Base-by-base conservation (phyloP, 1,140 invertebrate species). In the Eciton burchellii region DNA sequence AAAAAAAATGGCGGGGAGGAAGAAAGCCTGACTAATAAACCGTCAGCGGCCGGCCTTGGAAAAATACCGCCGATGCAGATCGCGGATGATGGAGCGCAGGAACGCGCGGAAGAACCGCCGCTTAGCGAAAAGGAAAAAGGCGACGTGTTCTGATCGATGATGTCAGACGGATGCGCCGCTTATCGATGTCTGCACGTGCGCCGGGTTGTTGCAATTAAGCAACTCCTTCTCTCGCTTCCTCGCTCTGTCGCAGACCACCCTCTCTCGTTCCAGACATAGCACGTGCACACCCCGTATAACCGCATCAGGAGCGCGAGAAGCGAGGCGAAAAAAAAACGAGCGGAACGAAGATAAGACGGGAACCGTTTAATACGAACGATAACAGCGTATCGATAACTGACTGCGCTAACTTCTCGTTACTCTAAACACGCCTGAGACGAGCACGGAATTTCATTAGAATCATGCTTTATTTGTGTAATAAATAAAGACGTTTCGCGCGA, bases 171-270 rank as follows among this genome's bases (percentile, higher is more conserved):
- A 54, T 77, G 81, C 59, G 72, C 52, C 59, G 81, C 60, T 83
- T 83, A 83, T 83, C 63, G 63, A 79, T 26, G 74, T 83, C 63
- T 81, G 74, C 82, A 79, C 73, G 74, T 79, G 82, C 74, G 52
- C 59, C n/a, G 71, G 52, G 72, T 77, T 83, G 72, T 77, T 21
- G 86, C 86, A 88, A 88, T 88, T 88, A 76, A 68, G 19, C 21
- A n/a, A n/a, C 49, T 72, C 54, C 60, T 57, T 73, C 24, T 63
- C 43, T 21, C 21, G 6, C 29, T 49, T 29, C 52, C 9, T 29
- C 16, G 0, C 1, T 29, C 21, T 56, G 9, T 45, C 11, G 12
- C 62, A 41, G 19, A 19, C 54, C 72, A 77, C 47, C 59, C 52
- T 65, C 21, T 49, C 52, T 52, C 41, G 21, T 35, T 6, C 35